phyloP scores from a whole-genome alignment of 2,797 vertebrate genomes.

The Podarcis lilfordi region DNA sequence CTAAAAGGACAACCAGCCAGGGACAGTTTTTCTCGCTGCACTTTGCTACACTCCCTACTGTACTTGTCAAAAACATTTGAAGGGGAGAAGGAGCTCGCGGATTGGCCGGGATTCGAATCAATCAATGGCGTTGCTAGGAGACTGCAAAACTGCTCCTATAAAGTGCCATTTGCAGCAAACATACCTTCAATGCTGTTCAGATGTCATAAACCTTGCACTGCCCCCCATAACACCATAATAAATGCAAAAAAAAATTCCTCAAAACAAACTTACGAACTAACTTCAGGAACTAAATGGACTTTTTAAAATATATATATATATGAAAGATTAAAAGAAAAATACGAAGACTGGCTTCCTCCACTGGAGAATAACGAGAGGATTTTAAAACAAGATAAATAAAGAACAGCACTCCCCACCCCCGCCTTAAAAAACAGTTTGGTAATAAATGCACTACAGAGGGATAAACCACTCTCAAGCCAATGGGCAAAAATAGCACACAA shows the following conservation, averaged over 20 bases:
- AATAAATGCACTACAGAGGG: not conserved
- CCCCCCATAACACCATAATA: conserved; percentile 51
- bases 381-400: not conserved
- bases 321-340: not conserved
- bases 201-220: conserved; percentile 73
- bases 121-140: conserved; percentile 75
- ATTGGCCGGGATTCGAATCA: conserved; percentile 71
- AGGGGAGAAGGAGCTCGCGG: conserved; percentile 42
- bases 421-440: not conserved
- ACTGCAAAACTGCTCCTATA: conserved; percentile 69
- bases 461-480: not conserved
- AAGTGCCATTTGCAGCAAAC: conserved; percentile 71
- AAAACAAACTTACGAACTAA: conserved; percentile 30
- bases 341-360: not conserved
- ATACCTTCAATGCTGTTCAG: conserved; percentile 77
- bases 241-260: not conserved
- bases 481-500: not conserved
- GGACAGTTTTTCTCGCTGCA: conserved; percentile 23
- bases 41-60: conserved; percentile 57
- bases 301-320: too few species aligned
- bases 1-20: not conserved
- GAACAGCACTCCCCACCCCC: not conserved
- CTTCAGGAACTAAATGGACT: not conserved
- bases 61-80: conserved; percentile 74
- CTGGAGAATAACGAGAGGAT: not conserved